phyloP scores from a whole-genome alignment of 2,113 vertebrate genomes.

The Mustela lutreola region DNA sequence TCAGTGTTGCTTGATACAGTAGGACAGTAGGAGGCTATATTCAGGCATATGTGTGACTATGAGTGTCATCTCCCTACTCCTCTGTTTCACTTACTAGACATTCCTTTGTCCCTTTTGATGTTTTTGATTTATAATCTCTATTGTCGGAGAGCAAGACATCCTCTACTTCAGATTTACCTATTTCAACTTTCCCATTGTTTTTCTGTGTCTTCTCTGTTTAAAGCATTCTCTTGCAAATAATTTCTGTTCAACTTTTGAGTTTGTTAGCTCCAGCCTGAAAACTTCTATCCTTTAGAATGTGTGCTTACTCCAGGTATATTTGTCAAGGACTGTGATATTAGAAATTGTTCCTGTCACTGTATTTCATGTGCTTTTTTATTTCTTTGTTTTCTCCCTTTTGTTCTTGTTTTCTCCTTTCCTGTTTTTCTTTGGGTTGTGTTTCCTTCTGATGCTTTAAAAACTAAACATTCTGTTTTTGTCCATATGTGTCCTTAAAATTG shows the following conservation, averaged over 20 bases:
- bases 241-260: not conserved
- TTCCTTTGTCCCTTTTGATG: not conserved
- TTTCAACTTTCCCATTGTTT: not conserved
- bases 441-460: conserved; percentile 35
- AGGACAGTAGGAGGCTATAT: not conserved
- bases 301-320: not conserved
- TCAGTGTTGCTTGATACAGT: not conserved
- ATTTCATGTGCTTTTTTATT: not conserved
- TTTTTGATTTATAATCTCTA: not conserved
- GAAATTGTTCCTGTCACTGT: not conserved
- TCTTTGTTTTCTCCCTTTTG: not conserved
- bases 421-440: not conserved
- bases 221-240: not conserved
- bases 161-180: not conserved
- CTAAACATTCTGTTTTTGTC: not conserved
- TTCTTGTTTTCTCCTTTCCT: not conserved
- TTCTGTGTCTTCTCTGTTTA: not conserved
- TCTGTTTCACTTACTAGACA: not conserved
- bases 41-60: not conserved
- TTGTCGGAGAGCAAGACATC: not conserved
- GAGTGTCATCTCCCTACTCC: not conserved
- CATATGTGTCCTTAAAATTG: not conserved
- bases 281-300: not conserved
- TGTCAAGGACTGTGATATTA: not conserved
- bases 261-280: not conserved